Evolutionary conservation across 2,888 invertebrate genomes (phyloP).

Genomic region (Mythimna pallens): DNA sequence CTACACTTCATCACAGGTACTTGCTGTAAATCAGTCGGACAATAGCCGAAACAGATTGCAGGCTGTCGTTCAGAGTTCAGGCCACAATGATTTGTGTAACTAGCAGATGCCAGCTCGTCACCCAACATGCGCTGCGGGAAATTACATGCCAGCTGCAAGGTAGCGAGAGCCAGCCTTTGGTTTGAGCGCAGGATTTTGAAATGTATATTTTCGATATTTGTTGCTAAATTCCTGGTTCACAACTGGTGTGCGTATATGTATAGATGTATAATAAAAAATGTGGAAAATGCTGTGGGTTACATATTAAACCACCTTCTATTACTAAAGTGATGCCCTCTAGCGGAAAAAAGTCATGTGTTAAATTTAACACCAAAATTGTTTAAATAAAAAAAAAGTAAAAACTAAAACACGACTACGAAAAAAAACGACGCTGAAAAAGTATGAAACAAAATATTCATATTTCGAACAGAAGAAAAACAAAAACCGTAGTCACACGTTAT

Average conservation of each 20-base stretch:
- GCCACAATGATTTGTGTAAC: slow-evolving; percentile 65
- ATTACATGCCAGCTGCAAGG: slow-evolving; percentile 60
- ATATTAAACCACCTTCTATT: too few relatives aligned
- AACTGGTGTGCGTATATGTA: neutral
- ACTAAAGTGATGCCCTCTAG: too few relatives aligned
- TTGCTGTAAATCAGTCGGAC: slow-evolving; percentile 51
- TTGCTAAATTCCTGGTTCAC: neutral
- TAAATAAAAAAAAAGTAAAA: too few relatives aligned
- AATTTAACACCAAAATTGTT: too few relatives aligned
- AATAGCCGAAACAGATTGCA: slow-evolving; percentile 61
- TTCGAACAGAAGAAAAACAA: too few relatives aligned
- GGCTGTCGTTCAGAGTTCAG: slow-evolving; percentile 58
- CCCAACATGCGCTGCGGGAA: slow-evolving; percentile 46
- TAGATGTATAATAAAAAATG: neutral
- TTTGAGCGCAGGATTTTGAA: slow-evolving; percentile 22
- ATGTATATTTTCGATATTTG: neutral
- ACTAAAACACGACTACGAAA: too few relatives aligned
- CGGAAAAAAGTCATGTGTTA: too few relatives aligned
- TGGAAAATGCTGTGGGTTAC: too few relatives aligned
- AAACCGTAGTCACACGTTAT: too few relatives aligned
- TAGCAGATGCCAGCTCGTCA: slow-evolving; percentile 52
- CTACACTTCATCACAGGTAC: slow-evolving; percentile 32
- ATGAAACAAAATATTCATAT: too few relatives aligned
- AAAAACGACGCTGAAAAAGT: too few relatives aligned
- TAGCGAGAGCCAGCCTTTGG: slow-evolving; percentile 14